Percentiles rank a stretch among this genome's conserved stretches.
phyloP scores from a whole-genome alignment of 2,888 invertebrate genomes.

The Formica aserva region DNA sequence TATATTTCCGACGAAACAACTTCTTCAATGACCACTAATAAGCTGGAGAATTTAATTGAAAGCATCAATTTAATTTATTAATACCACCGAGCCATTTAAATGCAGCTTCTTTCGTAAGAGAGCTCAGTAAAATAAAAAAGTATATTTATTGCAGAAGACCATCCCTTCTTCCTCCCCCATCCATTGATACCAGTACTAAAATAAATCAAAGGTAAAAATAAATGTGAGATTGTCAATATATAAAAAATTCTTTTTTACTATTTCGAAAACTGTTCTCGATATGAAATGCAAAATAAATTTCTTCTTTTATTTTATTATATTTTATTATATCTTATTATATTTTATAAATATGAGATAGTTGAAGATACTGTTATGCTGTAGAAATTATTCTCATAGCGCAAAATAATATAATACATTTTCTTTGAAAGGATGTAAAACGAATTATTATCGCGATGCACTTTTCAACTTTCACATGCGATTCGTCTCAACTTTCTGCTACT shows the following conservation, averaged over 20 bases:
- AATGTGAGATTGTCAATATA: not conserved
- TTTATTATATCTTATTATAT: not conserved
- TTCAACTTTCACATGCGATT: too few relatives aligned
- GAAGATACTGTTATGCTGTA: not conserved
- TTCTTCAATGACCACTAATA: conserved; percentile 16
- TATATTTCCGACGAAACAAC: not conserved
- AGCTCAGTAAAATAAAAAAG: not conserved
- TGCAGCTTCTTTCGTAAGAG: not conserved
- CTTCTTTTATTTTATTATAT: not conserved
- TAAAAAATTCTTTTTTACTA: not conserved
- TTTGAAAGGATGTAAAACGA: not conserved
- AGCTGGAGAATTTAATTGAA: conserved; percentile 34
- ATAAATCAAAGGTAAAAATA: conserved; percentile 18
- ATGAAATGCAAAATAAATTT: not conserved
- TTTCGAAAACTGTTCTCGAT: not conserved
- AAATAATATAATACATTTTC: not conserved
- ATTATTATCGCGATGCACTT: not conserved
- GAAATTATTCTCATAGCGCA: not conserved
- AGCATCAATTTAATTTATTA: conserved; percentile 21
- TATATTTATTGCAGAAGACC: not conserved
- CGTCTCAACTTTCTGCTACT: too few relatives aligned
- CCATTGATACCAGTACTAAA: not conserved
- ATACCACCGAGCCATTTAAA: conserved; percentile 11
- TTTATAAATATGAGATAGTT: not conserved
- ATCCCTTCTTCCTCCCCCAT: not conserved